Percentiles rank a stretch among this genome's conserved stretches.
These are phyloP conservation scores for Acleris holmiana DNA, from an alignment of 2,888 invertebrate species.

Conservation along the genomic window DNA sequence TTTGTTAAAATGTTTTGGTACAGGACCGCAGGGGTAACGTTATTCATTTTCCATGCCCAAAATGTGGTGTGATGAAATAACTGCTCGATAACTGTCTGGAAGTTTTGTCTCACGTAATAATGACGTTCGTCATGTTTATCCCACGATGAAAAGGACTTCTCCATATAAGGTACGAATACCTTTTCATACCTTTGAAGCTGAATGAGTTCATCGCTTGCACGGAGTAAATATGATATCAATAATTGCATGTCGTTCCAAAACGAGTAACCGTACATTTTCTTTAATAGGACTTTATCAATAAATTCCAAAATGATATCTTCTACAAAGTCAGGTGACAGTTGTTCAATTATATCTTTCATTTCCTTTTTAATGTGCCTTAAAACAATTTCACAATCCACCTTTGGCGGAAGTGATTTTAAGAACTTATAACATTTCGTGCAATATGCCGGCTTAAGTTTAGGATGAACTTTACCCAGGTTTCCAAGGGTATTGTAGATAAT, in stretches of 20 bases:
- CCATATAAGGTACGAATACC: constrained; percentile 48
- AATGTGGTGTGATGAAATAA: background rate
- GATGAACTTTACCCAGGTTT: constrained; percentile 47
- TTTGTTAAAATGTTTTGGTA: constrained; percentile 14
- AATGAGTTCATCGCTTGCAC: constrained; percentile 46
- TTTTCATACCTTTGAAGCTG: constrained; percentile 48
- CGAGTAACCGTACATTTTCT: constrained; percentile 18
- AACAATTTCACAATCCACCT: constrained; percentile 44
- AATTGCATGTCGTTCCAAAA: constrained; percentile 27
- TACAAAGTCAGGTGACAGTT: constrained; percentile 51
- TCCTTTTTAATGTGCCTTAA: constrained; percentile 41
- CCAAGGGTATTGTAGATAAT: constrained; percentile 51
- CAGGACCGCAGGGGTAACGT: constrained; percentile 12
- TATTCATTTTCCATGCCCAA: constrained; percentile 13
- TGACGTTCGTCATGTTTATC: constrained; percentile 30
- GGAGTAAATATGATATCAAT: constrained; percentile 48
- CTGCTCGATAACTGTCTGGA: constrained; percentile 1
- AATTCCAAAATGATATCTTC: constrained; percentile 46
- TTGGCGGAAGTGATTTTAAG: constrained; percentile 50
- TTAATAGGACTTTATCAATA: constrained; percentile 15
- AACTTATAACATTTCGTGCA: constrained; percentile 54
- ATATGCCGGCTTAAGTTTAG: constrained; percentile 47
- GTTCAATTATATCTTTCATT: constrained; percentile 47
- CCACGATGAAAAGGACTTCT: constrained; percentile 48
- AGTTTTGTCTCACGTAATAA: constrained; percentile 19